A percentile compares a stretch with the other conserved stretches of the same genome.
Conservation (phyloP, 2,888 invertebrate genomes). For the Megalurothrips usitatus region DNA sequence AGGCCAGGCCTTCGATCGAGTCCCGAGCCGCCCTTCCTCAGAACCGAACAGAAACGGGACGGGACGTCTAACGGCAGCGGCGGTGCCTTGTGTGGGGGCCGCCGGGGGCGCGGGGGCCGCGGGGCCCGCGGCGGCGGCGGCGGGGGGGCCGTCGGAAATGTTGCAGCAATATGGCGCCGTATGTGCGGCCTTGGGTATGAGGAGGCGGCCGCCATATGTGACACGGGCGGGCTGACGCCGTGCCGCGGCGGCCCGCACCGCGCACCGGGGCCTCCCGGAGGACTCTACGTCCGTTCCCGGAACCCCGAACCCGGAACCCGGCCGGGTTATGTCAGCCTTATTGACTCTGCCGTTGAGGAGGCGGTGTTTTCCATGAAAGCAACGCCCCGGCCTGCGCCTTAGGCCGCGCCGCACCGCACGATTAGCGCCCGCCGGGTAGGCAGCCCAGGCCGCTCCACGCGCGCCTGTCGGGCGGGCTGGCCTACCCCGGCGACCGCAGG, state of each 20-base stretch:
- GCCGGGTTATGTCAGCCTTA: too few species aligned
- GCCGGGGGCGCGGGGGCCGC: not conserved
- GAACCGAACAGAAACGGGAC: constrained; percentile 18
- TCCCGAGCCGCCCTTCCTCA: constrained; percentile 21
- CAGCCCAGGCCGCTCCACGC: too few species aligned
- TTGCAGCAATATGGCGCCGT: constrained; percentile 13
- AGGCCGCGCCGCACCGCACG: too few species aligned
- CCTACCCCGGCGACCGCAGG: too few species aligned
- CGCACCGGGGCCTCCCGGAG: not conserved
- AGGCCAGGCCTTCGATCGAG: constrained; percentile 15
- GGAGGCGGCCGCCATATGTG: constrained; percentile 24
- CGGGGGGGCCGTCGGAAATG: not conserved
- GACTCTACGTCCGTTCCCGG: not conserved
- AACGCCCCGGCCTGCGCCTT: too few species aligned
- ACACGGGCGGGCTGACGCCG: not conserved
- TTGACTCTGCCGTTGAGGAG: too few species aligned
- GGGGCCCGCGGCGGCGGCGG: not conserved
- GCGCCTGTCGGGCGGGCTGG: too few species aligned
- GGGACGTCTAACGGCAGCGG: constrained; percentile 10
- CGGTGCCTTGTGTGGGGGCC: not conserved
- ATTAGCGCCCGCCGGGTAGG: too few species aligned
- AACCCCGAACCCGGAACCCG: too few species aligned
- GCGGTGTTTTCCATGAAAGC: too few species aligned
- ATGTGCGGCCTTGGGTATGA: not conserved
- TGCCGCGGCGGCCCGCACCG: not conserved